phyloP scores from a whole-genome alignment of 2,888 invertebrate genomes.

The Spialia ferax region DNA sequence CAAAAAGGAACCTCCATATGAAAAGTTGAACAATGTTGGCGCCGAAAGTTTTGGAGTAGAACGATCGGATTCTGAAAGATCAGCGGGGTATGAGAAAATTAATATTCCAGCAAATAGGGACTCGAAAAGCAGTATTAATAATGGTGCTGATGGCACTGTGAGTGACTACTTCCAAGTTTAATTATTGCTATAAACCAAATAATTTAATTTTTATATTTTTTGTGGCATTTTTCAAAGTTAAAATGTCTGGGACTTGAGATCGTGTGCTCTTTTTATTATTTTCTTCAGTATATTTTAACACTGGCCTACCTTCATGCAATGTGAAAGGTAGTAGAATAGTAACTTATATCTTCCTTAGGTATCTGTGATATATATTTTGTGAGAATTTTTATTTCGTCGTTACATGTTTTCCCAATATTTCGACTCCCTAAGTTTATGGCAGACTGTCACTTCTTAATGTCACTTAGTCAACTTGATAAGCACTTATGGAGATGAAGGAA shows the following conservation, averaged over 20 bases:
- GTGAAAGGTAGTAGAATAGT: conserved; percentile 66
- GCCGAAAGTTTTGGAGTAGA: conserved; percentile 58
- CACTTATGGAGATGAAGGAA: conserved; percentile 45
- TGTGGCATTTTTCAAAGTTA: conserved; percentile 29
- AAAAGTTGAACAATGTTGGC: conserved; percentile 82
- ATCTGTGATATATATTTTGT: conserved; percentile 81
- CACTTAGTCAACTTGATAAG: conserved; percentile 42
- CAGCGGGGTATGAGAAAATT: conserved; percentile 77
- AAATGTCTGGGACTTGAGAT: conserved; percentile 59
- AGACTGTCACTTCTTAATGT: conserved; percentile 51
- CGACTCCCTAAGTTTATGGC: conserved; percentile 38
- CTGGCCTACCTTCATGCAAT: conserved; percentile 62
- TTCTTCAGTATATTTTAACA: conserved; percentile 53
- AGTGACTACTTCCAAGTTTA: conserved; percentile 83
- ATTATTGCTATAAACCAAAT: conserved; percentile 44
- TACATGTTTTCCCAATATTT: conserved; percentile 38
- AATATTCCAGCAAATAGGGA: conserved; percentile 68
- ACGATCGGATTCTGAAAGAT: conserved; percentile 66
- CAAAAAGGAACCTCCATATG: conserved; percentile 89
- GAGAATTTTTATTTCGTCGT: conserved; percentile 59
- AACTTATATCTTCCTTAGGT: conserved; percentile 79
- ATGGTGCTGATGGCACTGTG: conserved; percentile 70
- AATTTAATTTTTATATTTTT: conserved; percentile 39
- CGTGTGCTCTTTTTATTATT: conserved; percentile 70
- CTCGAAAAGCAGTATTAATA: conserved; percentile 76